A percentile compares a stretch with the other conserved stretches of the same genome.
phyloP scores from a whole-genome alignment of 2,113 vertebrate species.

The Astur gentilis region DNA sequence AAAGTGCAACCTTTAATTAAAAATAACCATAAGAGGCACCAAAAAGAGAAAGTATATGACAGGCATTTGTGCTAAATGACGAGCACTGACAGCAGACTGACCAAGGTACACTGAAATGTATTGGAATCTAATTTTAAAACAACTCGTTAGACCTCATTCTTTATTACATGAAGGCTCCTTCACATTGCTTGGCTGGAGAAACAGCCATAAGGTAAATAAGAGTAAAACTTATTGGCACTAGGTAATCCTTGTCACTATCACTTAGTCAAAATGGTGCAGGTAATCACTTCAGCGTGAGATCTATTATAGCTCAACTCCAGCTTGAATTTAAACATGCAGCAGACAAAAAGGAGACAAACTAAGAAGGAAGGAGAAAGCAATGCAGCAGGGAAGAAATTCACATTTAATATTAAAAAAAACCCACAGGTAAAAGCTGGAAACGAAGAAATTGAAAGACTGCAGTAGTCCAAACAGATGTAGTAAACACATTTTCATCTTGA shows the following conservation, averaged over 20 bases:
- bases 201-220: neutral
- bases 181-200: neutral
- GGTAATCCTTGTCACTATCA: neutral
- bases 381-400: neutral
- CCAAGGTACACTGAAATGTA: neutral
- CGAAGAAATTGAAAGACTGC: neutral
- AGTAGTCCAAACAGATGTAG: neutral
- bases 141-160: neutral
- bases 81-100: neutral
- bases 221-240: neutral
- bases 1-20: conserved; percentile 1
- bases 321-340: neutral
- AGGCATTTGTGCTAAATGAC: neutral
- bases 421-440: neutral
- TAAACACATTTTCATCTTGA: neutral
- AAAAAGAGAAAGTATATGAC: neutral
- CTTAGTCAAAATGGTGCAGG: neutral
- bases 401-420: neutral
- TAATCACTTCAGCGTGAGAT: neutral
- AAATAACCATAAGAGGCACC: neutral
- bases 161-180: neutral
- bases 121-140: neutral
- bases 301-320: neutral
- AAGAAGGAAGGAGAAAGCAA: neutral
- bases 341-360: neutral